Conservation (phyloP, 2,113 vertebrate genomes). For the Gobio gobio region DNA sequence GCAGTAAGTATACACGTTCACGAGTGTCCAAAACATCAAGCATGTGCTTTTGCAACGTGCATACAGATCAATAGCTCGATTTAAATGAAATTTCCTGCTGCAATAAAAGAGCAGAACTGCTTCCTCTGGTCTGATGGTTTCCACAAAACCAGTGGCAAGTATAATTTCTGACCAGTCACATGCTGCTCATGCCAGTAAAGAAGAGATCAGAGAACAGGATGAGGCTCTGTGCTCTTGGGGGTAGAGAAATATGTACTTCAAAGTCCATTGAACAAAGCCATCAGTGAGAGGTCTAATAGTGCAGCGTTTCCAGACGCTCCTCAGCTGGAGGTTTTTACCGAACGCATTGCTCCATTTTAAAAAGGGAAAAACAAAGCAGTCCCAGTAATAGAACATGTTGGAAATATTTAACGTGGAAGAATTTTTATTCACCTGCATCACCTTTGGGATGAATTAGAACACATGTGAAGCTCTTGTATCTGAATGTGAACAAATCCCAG, state of each 20-base stretch:
- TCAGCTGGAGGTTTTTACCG: neutral
- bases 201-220: constrained; percentile 1
- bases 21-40: constrained; percentile 11
- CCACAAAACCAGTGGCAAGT: neutral
- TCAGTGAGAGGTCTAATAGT: constrained; percentile 18
- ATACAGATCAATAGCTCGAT: constrained; percentile 33
- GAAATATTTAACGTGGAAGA: too few relatives aligned
- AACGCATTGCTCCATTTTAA: neutral
- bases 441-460: neutral
- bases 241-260: constrained; percentile 19
- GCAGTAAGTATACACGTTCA: neutral
- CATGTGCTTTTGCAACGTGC: neutral
- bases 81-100: neutral
- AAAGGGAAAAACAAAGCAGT: neutral
- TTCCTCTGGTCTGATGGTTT: neutral
- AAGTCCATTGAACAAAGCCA: constrained; percentile 32
- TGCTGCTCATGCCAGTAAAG: constrained; percentile 7
- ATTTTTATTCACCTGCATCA: neutral
- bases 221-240: neutral
- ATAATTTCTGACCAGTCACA: neutral
- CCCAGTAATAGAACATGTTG: neutral
- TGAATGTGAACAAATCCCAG: neutral
- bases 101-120: neutral
- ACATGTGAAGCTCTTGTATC: neutral
- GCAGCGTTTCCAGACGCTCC: neutral